Conservation (phyloP, 2,888 invertebrate species). For the Chromoteleia sp. region DNA sequence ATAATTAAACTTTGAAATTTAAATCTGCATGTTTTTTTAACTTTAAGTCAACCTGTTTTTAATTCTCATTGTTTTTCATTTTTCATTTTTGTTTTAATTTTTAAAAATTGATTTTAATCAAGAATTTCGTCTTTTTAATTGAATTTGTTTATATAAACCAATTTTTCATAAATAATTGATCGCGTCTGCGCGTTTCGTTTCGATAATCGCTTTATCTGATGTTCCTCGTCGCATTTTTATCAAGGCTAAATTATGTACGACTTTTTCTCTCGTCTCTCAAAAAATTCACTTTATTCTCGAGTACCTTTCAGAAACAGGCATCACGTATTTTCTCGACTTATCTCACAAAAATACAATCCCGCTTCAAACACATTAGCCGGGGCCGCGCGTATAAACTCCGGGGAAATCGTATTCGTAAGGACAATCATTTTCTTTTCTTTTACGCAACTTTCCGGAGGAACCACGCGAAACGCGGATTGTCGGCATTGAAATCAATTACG, state of each 20-base stretch:
- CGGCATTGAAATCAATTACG: constrained; percentile 35
- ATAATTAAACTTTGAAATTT: too few species aligned
- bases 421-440: constrained; percentile 37
- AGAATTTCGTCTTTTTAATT: too few species aligned
- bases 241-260: constrained; percentile 56
- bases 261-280: constrained; percentile 52
- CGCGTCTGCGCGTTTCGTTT: not conserved
- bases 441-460: constrained; percentile 47
- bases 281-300: constrained; percentile 65
- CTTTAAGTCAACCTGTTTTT: too few species aligned
- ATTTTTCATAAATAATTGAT: constrained; percentile 5
- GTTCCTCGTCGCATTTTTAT: constrained; percentile 42
- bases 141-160: too few species aligned
- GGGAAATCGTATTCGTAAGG: constrained; percentile 58
- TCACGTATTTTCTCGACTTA: constrained; percentile 63
- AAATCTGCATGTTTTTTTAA: too few species aligned
- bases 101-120: too few species aligned
- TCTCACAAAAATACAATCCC: constrained; percentile 66
- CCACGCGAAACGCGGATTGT: not conserved
- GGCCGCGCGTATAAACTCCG: constrained; percentile 59
- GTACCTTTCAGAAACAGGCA: constrained; percentile 66
- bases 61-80: too few species aligned
- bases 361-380: constrained; percentile 61
- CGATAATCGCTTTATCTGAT: constrained; percentile 25
- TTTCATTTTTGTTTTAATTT: too few species aligned